These are phyloP conservation scores for Smittia sp. DNA, from an alignment of 2,888 invertebrate genomes.

Conservation along the genomic window DNA sequence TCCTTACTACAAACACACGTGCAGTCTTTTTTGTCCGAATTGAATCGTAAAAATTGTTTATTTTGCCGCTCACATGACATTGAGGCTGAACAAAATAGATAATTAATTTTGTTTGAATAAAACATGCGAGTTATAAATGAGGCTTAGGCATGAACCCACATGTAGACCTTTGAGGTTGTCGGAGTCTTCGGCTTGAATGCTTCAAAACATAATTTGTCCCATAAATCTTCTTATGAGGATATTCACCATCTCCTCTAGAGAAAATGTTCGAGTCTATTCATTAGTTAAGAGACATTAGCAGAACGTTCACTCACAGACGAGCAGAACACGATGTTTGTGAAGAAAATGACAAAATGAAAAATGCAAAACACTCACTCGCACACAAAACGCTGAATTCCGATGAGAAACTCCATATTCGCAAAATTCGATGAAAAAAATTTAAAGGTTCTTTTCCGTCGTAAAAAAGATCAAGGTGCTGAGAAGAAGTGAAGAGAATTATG, in stretches of 20 bases:
- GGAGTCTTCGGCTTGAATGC: too few species aligned
- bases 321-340: too few species aligned
- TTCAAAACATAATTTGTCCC: too few species aligned
- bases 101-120: neutral
- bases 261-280: too few species aligned
- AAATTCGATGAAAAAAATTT: neutral
- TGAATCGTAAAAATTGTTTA: conserved; percentile 7
- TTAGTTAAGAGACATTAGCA: too few species aligned
- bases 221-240: too few species aligned
- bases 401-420: too few species aligned
- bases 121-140: neutral
- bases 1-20: neutral
- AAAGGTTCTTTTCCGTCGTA: neutral
- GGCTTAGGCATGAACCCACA: neutral
- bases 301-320: too few species aligned
- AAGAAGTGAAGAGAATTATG: conserved; percentile 7
- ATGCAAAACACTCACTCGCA: too few species aligned
- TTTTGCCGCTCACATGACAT: conserved; percentile 15
- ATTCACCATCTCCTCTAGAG: too few species aligned
- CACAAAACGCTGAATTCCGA: too few species aligned
- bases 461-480: conserved; percentile 20
- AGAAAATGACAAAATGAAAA: too few species aligned
- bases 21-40: neutral
- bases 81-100: neutral
- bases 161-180: neutral